phyloP scores from a whole-genome alignment of 2,113 vertebrate species.

The Orcinus orca region DNA sequence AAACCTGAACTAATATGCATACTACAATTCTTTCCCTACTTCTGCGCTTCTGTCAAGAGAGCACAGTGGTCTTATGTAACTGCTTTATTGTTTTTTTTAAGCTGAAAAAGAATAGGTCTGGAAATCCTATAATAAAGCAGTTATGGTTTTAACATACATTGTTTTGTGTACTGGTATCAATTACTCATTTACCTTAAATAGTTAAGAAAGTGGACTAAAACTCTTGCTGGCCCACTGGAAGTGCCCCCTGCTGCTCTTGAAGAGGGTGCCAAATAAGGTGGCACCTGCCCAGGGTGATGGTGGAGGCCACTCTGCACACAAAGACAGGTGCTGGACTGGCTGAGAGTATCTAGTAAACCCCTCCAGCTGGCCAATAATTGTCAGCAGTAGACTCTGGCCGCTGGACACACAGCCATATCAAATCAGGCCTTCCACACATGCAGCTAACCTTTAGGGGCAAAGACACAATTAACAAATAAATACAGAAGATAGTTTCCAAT shows the following conservation, averaged over 20 bases:
- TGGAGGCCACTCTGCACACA: background rate
- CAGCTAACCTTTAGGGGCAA: background rate
- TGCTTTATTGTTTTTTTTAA: background rate
- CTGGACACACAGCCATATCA: background rate
- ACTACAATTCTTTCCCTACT: background rate
- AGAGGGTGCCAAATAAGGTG: background rate
- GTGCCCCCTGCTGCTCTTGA: background rate
- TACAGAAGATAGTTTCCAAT: background rate
- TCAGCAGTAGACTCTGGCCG: background rate
- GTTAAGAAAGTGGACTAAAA: slow-evolving; percentile 13
- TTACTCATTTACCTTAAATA: background rate
- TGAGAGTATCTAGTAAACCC: background rate
- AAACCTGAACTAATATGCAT: background rate
- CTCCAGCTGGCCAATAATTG: background rate
- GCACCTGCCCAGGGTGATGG: background rate
- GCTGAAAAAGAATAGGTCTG: background rate
- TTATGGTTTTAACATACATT: background rate
- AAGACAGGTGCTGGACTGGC: background rate
- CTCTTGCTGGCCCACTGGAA: background rate
- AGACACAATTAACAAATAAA: background rate
- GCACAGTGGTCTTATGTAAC: background rate
- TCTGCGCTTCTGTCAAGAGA: background rate
- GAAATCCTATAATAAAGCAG: background rate
- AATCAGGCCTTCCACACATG: background rate
- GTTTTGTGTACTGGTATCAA: background rate